Evolutionary conservation across 2,888 invertebrate genomes (phyloP), one percentile per base, ranked within the genome.

Genomic region (Heliconius aoede): DNA sequence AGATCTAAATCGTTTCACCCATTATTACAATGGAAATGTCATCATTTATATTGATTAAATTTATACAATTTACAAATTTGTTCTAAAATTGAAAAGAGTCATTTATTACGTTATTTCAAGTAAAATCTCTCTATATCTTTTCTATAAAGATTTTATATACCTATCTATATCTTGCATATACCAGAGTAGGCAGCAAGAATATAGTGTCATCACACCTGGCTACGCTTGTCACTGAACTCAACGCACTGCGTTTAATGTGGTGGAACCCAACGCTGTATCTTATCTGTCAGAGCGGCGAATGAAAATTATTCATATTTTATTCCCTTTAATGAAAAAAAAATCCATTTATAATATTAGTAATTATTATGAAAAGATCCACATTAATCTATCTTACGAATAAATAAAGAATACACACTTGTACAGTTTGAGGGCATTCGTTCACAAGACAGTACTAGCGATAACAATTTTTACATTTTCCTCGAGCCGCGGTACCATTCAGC

Each of bases 401-500:
- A 81, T 81, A 85, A 85, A 85, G 83, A 85, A 84, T 81, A 79
- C 83, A 81, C 83, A 84, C 79, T 87, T 86, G 85, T 84, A 85
- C 82, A 82, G 81, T 72, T 84, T 82, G 82, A 82, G 82, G 81
- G 82, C 82, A 83, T 85, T 64, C 36, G 64, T 64, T 86, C 84
- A 85, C 84, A 84, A 84, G 84, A 86, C 85, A 85, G 85, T 84
- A 86, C 84, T 86, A 87, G 86, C 86, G 85, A 87, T 87, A 86
- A 87, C 83, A 85, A 85, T 86, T 85, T 86, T 86, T 85, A 86
- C 83, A 83, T 84, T 83, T 81, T 82, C 72, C 82, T 80, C 78
- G 73, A 75, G 68, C 73, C 72, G 46, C 77, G 62, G 69, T 78
- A 32, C 61, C 72, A 72, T 72, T 78, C 79, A 80, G 73, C 74